Conservation (phyloP, 2,888 invertebrate species). For the Aphodius sticticus region DNA sequence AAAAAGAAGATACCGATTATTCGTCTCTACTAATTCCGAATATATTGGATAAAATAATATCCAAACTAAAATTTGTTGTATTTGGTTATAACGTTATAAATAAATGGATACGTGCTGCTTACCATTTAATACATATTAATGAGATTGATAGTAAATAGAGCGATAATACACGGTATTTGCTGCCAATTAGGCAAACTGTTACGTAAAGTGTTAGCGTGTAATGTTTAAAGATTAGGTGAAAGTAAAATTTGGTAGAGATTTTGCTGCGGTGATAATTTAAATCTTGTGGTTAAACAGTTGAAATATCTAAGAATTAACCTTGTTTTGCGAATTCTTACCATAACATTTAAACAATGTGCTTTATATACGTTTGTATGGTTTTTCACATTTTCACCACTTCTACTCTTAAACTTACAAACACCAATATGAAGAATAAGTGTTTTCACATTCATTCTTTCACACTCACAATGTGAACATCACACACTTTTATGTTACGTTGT, state of each 20-base stretch:
- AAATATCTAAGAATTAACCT: neutral
- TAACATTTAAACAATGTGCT: no score
- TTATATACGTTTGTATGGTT: neutral
- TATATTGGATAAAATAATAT: neutral
- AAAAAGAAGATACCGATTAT: neutral
- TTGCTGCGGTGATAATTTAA: neutral
- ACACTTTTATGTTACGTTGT: no score
- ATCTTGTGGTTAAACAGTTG: neutral
- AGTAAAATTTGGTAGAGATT: neutral
- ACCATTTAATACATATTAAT: neutral
- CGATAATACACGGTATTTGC: neutral
- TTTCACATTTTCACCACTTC: neutral
- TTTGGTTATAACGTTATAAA: neutral
- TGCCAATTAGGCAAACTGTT: neutral
- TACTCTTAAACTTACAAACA: neutral
- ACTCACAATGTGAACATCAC: no score
- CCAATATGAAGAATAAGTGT: neutral
- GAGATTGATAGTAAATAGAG: neutral
- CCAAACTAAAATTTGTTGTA: neutral
- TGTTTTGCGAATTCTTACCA: no score
- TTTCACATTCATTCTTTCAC: no score
- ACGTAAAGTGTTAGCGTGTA: neutral
- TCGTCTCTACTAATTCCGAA: neutral
- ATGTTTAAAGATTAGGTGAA: constrained; percentile 4
- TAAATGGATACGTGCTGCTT: neutral